phyloP scores from a whole-genome alignment of 1,140 invertebrate species.

The Muscidifurax raptorellus region DNA sequence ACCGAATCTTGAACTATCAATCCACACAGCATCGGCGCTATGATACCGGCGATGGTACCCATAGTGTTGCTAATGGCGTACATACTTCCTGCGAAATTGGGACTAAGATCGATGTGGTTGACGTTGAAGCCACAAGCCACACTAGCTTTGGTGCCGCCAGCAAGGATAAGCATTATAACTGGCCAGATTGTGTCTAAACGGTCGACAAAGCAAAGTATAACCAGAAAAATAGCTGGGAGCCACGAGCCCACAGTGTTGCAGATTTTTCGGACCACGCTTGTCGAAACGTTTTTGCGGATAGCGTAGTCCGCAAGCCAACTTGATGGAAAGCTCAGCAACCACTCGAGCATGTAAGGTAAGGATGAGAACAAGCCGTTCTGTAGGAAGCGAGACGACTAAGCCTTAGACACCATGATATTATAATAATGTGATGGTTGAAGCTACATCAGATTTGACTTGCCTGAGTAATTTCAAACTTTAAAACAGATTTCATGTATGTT shows the following conservation, averaged over 20 bases:
- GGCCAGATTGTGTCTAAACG: constrained; percentile 58
- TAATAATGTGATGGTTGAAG: no score
- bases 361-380: constrained; percentile 86
- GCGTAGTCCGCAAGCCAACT: constrained; percentile 80
- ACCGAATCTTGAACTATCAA: constrained; percentile 70
- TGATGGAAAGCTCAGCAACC: constrained; percentile 81
- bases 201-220: constrained; percentile 64
- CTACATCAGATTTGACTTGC: constrained; percentile 68
- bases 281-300: constrained; percentile 75
- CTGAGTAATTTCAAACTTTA: constrained; percentile 86
- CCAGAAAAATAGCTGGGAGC: constrained; percentile 71
- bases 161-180: constrained; percentile 74
- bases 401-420: no score
- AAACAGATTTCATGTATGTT: constrained; percentile 89
- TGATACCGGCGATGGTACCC: constrained; percentile 78
- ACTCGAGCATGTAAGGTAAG: constrained; percentile 86
- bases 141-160: constrained; percentile 79
- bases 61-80: constrained; percentile 82
- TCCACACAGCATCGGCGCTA: constrained; percentile 77
- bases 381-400: no score
- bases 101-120: constrained; percentile 82
- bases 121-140: constrained; percentile 75
- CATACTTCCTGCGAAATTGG: constrained; percentile 79
- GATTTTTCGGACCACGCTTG: constrained; percentile 78
- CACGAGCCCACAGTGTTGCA: constrained; percentile 79